Base-by-base conservation (phyloP, 2,888 invertebrate genomes). In the Gasteruption jaculator region DNA sequence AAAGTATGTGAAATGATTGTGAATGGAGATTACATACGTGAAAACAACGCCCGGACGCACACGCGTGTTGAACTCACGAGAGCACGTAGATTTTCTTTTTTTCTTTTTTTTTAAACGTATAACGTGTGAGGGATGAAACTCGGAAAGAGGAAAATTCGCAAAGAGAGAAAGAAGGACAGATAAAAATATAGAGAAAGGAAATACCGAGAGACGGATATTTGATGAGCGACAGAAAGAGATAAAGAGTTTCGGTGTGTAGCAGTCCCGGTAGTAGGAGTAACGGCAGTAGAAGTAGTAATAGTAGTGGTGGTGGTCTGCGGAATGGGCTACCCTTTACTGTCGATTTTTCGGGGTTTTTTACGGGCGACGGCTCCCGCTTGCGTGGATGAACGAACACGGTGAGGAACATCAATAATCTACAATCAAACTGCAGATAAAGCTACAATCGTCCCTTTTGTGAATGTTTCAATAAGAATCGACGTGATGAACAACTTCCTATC, bases 341-440 rank as follows among this genome's bases (percentile, higher is more conserved):
- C 67, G 67, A 68, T 70, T 69, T 70, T 70, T 68, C 67, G 68
- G 65, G 60, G 54, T 48, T 60, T 58, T 61, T 63, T 64, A 64
- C 61, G 65, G 64, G 65, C 64, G 64, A 64, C 60, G 60, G 58
- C 60, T 56, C 57, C 53, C 56, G 56, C 55, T 54, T 54, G 56
- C 58, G 57, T 58, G 63, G 61, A 65, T 61, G 61, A 61, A 57
- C 65, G 63, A 63, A 63, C 65, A 62, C 63, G 61, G 58, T 60
- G 61, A 61, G 62, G 63, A 67, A 68, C 68, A 68, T 68, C 68
- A 69, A 69, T 69, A 69, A 69, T 68, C 68, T 69, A 68, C 68
- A 68, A 69, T 68, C 68, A 68, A 68, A 65, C 66, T 66, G 63
- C 65, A 68, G 66, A 64, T 68, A 67, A 67, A 67, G 65, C 67